Conservation (phyloP, 2,113 vertebrate species). For the Lontra canadensis region DNA sequence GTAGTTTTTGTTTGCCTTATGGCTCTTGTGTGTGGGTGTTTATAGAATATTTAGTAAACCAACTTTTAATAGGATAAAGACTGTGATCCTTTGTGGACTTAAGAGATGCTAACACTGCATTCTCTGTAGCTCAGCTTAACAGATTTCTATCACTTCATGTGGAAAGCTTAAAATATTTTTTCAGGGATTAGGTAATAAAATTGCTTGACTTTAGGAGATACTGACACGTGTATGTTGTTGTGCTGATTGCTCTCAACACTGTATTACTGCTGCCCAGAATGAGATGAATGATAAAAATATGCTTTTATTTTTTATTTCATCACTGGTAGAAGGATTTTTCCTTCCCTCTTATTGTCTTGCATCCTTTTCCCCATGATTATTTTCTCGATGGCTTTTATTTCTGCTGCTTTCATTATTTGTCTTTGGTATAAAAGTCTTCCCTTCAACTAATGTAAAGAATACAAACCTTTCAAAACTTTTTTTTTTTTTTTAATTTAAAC, state of each 20-base stretch:
- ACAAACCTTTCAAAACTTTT: background rate
- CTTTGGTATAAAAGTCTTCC: background rate
- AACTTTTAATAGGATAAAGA: background rate
- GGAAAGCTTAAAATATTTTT: conserved; percentile 3
- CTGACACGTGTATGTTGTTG: background rate
- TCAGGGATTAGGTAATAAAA: background rate
- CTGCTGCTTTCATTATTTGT: background rate
- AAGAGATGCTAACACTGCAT: background rate
- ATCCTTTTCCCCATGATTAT: background rate
- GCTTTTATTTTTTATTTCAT: background rate
- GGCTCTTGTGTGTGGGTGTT: background rate
- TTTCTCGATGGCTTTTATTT: conserved; percentile 42
- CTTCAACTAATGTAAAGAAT: background rate
- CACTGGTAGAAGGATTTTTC: background rate
- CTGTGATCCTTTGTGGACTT: background rate
- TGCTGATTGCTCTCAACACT: background rate
- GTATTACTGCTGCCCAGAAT: background rate
- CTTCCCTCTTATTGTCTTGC: background rate
- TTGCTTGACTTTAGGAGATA: background rate
- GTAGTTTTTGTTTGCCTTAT: background rate
- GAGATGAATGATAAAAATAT: conserved; percentile 26
- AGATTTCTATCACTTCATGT: background rate
- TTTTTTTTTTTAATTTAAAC: background rate
- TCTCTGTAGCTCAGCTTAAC: background rate
- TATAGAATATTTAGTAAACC: background rate